Evolutionary conservation across 2,113 vertebrate species (phyloP).

Genomic region (Lagopus leucura): DNA sequence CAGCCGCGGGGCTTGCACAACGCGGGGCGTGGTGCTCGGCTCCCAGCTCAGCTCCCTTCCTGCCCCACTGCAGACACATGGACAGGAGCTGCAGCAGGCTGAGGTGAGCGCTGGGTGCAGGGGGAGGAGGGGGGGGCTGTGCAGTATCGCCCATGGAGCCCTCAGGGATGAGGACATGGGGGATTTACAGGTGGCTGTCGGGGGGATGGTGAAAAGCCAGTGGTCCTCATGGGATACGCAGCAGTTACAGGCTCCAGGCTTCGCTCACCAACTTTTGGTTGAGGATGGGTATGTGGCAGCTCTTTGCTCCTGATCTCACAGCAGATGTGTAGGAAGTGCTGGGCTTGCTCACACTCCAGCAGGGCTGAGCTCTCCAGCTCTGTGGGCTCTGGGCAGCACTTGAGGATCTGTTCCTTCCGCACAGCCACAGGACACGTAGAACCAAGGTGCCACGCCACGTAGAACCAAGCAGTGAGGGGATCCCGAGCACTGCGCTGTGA

Average conservation of each 20-base stretch:
- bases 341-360: not conserved
- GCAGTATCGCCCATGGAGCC: rapidly evolving
- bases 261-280: rapidly evolving
- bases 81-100: not conserved
- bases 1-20: not conserved
- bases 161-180: not conserved
- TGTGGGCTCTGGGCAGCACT: rapidly evolving
- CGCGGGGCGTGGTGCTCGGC: rapidly evolving
- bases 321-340: rapidly evolving
- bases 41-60: rapidly evolving
- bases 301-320: not conserved
- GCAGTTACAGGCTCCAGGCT: not conserved
- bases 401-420: not conserved
- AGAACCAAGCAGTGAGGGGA: not conserved
- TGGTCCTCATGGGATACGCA: too few relatives aligned
- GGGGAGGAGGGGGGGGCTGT: not conserved
- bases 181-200: not conserved
- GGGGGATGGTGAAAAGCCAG: rapidly evolving
- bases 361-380: not conserved
- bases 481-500: not conserved
- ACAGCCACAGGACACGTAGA: not conserved
- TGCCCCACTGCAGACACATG: rapidly evolving
- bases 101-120: not conserved
- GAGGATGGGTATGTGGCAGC: not conserved
- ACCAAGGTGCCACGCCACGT: rapidly evolving